Percentiles rank a stretch among this genome's conserved stretches.
phyloP scores from a whole-genome alignment of 2,888 invertebrate species.

The Cabera pusaria region DNA sequence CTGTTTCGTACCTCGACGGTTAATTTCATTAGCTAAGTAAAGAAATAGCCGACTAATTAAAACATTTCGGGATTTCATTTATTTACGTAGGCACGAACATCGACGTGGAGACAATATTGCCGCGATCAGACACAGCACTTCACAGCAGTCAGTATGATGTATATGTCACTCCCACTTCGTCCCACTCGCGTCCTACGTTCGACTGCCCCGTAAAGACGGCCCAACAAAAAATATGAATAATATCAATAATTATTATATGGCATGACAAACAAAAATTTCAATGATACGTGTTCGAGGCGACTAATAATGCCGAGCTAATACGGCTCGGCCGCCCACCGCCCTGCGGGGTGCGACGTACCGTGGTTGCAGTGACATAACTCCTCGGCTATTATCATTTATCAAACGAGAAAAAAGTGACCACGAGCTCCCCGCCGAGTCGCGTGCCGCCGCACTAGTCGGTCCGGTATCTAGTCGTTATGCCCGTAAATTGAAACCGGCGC shows the following conservation, averaged over 20 bases:
- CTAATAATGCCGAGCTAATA: slow-evolving; percentile 51
- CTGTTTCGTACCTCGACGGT: slow-evolving; percentile 29
- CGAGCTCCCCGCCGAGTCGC: slow-evolving; percentile 71
- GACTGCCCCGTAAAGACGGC: slow-evolving; percentile 8
- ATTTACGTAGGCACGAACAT: slow-evolving; percentile 19
- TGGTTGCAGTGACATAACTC: slow-evolving; percentile 64
- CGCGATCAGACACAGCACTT: slow-evolving; percentile 5
- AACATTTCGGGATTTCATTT: slow-evolving; percentile 22
- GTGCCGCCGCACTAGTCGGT: slow-evolving; percentile 66
- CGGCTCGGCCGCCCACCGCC: slow-evolving; percentile 48
- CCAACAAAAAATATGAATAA: slow-evolving; percentile 40
- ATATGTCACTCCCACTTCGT: slow-evolving; percentile 15
- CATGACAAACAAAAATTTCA: slow-evolving; percentile 74
- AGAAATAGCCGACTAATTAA: slow-evolving; percentile 31
- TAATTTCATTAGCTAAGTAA: slow-evolving; percentile 38
- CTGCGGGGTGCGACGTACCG: slow-evolving; percentile 42
- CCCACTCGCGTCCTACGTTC: slow-evolving; percentile 16
- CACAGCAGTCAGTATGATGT: background rate
- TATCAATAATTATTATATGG: slow-evolving; percentile 56
- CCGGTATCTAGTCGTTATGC: slow-evolving; percentile 58
- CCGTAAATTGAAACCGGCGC: slow-evolving; percentile 64
- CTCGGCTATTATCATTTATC: slow-evolving; percentile 72
- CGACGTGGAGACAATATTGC: slow-evolving; percentile 11
- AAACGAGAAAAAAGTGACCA: slow-evolving; percentile 61
- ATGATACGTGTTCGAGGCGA: slow-evolving; percentile 60